Conservation (phyloP, 2,797 vertebrate genomes). For the Momotus momota region DNA sequence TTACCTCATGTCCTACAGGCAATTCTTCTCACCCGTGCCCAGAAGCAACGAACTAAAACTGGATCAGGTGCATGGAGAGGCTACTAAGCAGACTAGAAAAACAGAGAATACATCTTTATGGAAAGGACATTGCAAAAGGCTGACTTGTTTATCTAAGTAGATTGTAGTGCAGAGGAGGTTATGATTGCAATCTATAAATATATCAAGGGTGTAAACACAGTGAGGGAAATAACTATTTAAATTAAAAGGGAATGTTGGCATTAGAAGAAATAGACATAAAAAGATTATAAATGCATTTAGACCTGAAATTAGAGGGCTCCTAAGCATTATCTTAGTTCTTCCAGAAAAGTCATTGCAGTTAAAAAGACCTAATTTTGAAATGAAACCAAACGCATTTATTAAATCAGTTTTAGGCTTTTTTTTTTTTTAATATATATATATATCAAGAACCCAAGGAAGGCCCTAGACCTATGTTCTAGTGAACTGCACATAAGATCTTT, state of each 20-base stretch:
- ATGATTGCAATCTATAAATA: conserved; percentile 1
- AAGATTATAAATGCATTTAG: background rate
- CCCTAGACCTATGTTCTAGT: background rate
- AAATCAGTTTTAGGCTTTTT: background rate
- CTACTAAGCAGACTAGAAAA: background rate
- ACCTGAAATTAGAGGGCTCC: background rate
- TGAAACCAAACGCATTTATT: background rate
- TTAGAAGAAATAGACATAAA: background rate
- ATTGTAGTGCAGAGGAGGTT: background rate
- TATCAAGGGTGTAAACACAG: conserved; percentile 11
- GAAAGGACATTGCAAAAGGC: background rate
- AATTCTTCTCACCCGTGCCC: background rate
- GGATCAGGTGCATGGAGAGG: background rate
- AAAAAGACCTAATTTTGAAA: background rate
- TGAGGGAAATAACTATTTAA: conserved; percentile 16
- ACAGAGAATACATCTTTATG: background rate
- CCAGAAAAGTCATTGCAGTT: background rate
- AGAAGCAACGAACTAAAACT: background rate
- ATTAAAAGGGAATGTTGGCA: conserved; percentile 23
- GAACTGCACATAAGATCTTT: background rate
- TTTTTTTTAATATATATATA: no score
- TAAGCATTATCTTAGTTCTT: background rate
- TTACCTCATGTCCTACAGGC: rapidly evolving
- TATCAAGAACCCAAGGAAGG: background rate
- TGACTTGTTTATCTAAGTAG: conserved; percentile 18